Evolutionary conservation across 2,113 vertebrate species (phyloP), one percentile per base, ranked within the genome.

Genomic region (Gobius niger): DNA sequence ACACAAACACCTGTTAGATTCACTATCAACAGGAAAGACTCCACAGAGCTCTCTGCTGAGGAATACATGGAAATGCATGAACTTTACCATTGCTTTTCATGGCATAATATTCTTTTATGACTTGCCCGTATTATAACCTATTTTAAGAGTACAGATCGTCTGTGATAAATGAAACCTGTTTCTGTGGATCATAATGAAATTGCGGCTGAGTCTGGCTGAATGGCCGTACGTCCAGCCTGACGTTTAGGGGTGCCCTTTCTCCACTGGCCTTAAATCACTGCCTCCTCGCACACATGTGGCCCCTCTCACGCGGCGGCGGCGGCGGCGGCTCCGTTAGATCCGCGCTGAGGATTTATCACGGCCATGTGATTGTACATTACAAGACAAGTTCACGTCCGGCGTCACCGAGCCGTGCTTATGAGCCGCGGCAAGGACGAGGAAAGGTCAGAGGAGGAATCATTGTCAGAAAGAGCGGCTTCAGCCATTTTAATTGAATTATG

Each of bases 341-440:
- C 78, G 18, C 0, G 16, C 66, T 56, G 57, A 60, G 77, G 83
- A 86, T 89, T 88, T 84, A 89, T 89, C 77, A 85, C 80, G 77
- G 57, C 42, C 63, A 53, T 83, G 77, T 79, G 84, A 83, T 73
- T 83, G 80, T 89, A 86, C 83, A 79, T 88, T 75, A 87, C 67
- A 61, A 76, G 67, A 65, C 73, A 75, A 59, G 76, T 83, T 88
- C 76, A 76, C 44, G 4, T 41, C 9, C 24, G 16, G 77, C 78
- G 84, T 82, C 85, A 77, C 68, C 15, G 3, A 57, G 72, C 68
- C 75, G 54, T 57, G 80, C 73, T 24, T 16, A 50, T 65, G 68
- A 18, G 69, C 53, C 16, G 65, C 73, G 72, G 47, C 84, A 85
- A 86, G 81, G 82, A 80, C 78, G 6, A 64, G 73, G n/a, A 73